Base-by-base conservation (phyloP, 2,888 invertebrate genomes). In the Pollenia angustigena region DNA sequence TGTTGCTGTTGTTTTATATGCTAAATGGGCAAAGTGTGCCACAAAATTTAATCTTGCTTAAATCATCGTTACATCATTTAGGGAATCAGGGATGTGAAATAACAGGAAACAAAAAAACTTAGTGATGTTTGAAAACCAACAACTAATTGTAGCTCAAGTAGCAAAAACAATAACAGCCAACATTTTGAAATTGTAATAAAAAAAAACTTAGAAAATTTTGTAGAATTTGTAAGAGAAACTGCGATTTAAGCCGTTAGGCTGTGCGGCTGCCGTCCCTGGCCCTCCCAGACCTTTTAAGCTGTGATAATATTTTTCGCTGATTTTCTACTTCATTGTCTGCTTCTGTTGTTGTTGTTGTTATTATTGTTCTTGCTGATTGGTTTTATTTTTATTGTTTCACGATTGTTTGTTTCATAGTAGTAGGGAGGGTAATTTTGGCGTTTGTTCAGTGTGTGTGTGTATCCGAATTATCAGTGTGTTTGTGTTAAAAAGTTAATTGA, bases 51-150 rank as follows among this genome's bases (percentile, higher is more conserved):
- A 87, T 81, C 81, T 81, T 71, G 62, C 82, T 60, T 68, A 83
- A 83, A 85, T 72, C 87, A 75, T 78, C 68, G 75, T 87, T 87
- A 85, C 54, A 68, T 75, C 85, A 85, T 85, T 85, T 84, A 83
- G 85, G 85, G 82, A 81, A 81, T 79, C 79, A 54, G 81, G 79
- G 71, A 86, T 52, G 68, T 32, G 58, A 18, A 52, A 40, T 60
- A 62, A 66, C 62, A 14, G 56, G 71, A 44, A 72, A 56, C 64
- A 79, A 83, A 40, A 40, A n/a, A 68, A 62, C 16, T 71, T 46
- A 32, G 32, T 32, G 12, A 52, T 52, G 64, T 78, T 85, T 66
- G 58, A 78, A 81, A 79, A 80, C 75, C 76, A 80, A 46, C 80
- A 76, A 58, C 69, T 74, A 74, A 85, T 80, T 82, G 75, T 48